These are phyloP conservation scores for Oscheius onirici DNA, from an alignment of 2,888 invertebrate species.

Conservation along the genomic window DNA sequence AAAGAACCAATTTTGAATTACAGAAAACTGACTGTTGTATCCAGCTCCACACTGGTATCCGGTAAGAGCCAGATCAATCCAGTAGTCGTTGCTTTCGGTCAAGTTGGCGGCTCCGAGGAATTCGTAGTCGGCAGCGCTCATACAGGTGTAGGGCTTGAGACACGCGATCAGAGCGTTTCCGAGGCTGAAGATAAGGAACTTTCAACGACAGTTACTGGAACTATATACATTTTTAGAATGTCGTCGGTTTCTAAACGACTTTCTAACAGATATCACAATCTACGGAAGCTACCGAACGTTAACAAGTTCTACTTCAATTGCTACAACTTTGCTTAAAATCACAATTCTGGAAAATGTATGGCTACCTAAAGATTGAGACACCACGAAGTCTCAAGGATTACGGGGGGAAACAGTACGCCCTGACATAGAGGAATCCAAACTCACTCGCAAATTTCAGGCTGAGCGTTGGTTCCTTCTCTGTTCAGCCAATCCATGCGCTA, in stretches of 20 bases:
- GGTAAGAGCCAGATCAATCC: slow-evolving; percentile 52
- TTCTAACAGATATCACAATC: background rate
- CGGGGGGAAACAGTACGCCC: too few species aligned
- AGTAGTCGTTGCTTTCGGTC: slow-evolving; percentile 49
- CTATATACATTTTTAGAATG: background rate
- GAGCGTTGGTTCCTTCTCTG: slow-evolving; percentile 41
- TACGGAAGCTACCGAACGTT: background rate
- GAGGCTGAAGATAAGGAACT: slow-evolving; percentile 32
- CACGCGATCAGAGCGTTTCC: slow-evolving; percentile 41
- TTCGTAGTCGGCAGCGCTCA: slow-evolving; percentile 41
- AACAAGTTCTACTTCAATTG: too few species aligned
- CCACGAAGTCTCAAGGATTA: too few species aligned
- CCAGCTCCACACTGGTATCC: slow-evolving; percentile 48
- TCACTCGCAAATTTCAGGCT: slow-evolving; percentile 50
- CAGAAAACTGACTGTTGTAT: slow-evolving; percentile 40
- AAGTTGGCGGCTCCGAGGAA: slow-evolving; percentile 43
- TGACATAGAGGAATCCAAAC: too few species aligned
- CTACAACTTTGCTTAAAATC: too few species aligned
- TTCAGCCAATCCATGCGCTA: slow-evolving; percentile 37
- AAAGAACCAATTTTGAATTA: background rate
- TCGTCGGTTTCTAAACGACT: too few species aligned
- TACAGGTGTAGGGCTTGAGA: slow-evolving; percentile 37
- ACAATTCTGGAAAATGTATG: too few species aligned
- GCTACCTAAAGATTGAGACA: too few species aligned
- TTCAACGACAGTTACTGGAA: background rate